These are phyloP conservation scores for Erynnis tages DNA, from an alignment of 2,888 invertebrate genomes.

Conservation along the genomic window DNA sequence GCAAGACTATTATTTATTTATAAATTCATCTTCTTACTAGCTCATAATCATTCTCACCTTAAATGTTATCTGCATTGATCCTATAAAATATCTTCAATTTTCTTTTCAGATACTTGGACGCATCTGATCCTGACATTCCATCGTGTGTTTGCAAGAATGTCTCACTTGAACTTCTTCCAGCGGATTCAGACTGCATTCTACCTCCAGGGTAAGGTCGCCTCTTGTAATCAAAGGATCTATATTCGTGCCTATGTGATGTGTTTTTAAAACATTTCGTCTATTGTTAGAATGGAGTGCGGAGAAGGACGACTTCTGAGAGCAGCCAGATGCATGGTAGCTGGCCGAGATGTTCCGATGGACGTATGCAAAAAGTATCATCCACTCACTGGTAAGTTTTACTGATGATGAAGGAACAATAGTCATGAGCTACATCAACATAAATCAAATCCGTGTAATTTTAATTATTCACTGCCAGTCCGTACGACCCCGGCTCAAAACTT, in stretches of 20 bases:
- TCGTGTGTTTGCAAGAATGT: constrained; percentile 68
- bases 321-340: constrained; percentile 64
- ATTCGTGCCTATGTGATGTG: no score
- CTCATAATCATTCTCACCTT: no score
- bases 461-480: no score
- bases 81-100: neutral
- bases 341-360: constrained; percentile 69
- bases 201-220: constrained; percentile 67
- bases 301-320: constrained; percentile 66
- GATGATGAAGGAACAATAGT: no score
- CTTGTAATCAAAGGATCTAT: no score
- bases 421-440: no score
- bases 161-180: constrained; percentile 62
- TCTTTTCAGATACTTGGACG: constrained; percentile 58
- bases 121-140: constrained; percentile 65
- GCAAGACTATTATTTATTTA: no score
- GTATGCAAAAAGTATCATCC: constrained; percentile 73
- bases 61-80: no score
- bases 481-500: no score
- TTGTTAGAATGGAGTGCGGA: constrained; percentile 70
- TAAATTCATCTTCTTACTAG: no score
- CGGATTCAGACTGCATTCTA: constrained; percentile 70
- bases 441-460: no score
- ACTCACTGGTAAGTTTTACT: constrained; percentile 54
- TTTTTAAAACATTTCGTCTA: no score